Base-by-base conservation (phyloP, 2,797 vertebrate genomes). In the Typhlichthys eigenmanni region DNA sequence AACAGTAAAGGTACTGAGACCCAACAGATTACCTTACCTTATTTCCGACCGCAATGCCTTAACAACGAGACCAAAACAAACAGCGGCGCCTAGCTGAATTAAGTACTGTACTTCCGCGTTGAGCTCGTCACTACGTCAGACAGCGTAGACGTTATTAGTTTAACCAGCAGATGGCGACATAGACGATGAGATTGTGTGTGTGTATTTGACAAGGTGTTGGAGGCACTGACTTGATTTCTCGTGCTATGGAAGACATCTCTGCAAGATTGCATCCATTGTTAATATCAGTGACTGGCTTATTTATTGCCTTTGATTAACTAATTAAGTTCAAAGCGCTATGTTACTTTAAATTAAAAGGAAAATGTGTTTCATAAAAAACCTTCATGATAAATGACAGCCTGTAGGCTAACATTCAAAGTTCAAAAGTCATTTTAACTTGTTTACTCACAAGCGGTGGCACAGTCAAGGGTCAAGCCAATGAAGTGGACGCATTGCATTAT, bases 141-240 rank as follows among this genome's bases (percentile, higher is more conserved):
- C 58, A 47, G 57, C 2, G 34, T 0, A 2, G 1, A 38, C 10
- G 49, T 60, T 47, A 45, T 9, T 2, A 0, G 5, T 4, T 0
- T 46, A 12, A 79, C 58, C 89, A 81, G 67, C 80, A 91, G 90
- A 71, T 74, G 88, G 84, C 66, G 77, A 52, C 82, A 88, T 47
- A 91, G 82, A 86, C 88, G 75, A 71, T 8, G 43, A 66, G 13
- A 6, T 11, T 0, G 55, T 56, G 34, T 7, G 4, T 12, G n/a
- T 34, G 13, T 5, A 1, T 29, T 4, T 11, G 24, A 13, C 1
- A 48, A 48, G 9, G 47, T 4, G 11, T 48, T 48, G 4, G 47
- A 12, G 11, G 12, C 47, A 48, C n/a, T 48, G 4, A 48, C 47
- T 48, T 48, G 13, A 24, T 12, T 12, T 54, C 19, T 4, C 24